Base-by-base conservation (phyloP, 2,888 invertebrate species). In the Drosophila kanekoi region DNA sequence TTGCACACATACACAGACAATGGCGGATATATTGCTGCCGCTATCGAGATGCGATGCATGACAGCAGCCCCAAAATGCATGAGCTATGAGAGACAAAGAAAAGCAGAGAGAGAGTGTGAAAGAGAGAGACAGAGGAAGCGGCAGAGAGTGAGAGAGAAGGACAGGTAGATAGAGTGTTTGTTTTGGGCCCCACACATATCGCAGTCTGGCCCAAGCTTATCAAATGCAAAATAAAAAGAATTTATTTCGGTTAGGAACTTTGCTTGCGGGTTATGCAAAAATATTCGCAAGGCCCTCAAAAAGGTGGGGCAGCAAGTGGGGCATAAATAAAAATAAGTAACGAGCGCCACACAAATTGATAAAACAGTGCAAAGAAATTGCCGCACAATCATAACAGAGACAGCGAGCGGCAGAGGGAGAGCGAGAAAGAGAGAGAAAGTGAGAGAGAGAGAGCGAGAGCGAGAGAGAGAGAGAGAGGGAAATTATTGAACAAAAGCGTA, bases 181-280 rank as follows among this genome's bases (percentile, higher is more conserved):
- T 78, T 80, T 74, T 60, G 64, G 72, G 62, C 58, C 43, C 13
- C 18, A 37, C 32, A 58, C 57, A 58, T 56, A 70, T 56, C 62
- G 59, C 23, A 64, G 75, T 72, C 70, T 71, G 72, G 81, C 79
- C 79, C 72, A 56, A 76, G 83, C 86, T 87, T 87, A 87, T 87
- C 88, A 83, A 86, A 78, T 86, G 83, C 72, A 83, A 82, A 86
- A 83, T 81, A 85, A 77, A 77, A 72, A 67, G 79, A 86, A 86
- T 86, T 86, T 87, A 86, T 81, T 86, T 87, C 79, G 78, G 78
- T 86, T 86, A 88, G 87, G 77, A 83, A 86, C 81, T 83, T 82
- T 72, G 86, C 83, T 83, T 83, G 86, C 87, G 85, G 87, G 81
- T 76, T 89, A 87, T 88, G 87, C 83, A 81, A 87, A 87, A 88